Conservation (phyloP, 1,140 invertebrate species). For the Muscidifurax raptorellus region DNA sequence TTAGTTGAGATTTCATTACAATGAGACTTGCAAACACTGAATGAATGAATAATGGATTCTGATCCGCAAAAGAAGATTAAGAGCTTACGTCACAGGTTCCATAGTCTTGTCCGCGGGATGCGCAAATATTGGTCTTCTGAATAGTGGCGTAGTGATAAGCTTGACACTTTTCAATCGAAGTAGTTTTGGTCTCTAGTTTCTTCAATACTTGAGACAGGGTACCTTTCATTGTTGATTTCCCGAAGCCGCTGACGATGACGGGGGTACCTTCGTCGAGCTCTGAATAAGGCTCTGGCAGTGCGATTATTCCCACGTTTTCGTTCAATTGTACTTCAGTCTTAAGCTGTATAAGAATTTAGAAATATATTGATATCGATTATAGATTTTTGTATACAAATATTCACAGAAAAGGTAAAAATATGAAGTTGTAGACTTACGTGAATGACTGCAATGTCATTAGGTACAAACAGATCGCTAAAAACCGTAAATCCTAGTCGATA, state of each 20-base stretch:
- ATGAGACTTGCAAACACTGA: not conserved
- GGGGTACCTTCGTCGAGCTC: not conserved
- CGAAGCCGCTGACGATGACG: not conserved
- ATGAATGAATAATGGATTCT: not conserved
- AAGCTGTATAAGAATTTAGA: not conserved
- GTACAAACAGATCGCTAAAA: not conserved
- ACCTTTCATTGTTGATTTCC: not conserved
- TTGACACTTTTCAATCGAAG: not conserved
- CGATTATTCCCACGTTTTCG: not conserved
- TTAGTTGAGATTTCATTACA: not conserved
- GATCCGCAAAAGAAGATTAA: too few species aligned
- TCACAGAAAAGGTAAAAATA: not conserved
- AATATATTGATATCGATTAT: not conserved
- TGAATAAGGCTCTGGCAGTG: not conserved
- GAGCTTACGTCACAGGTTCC: not conserved
- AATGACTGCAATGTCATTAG: slow-evolving; percentile 8
- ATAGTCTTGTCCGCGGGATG: not conserved
- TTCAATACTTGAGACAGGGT: not conserved
- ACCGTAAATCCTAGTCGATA: not conserved
- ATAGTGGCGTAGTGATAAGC: not conserved
- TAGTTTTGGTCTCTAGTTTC: not conserved
- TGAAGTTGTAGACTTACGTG: slow-evolving; percentile 11
- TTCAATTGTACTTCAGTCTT: not conserved
- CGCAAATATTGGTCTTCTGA: not conserved
- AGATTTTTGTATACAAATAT: not conserved